Conservation (phyloP, 1,140 invertebrate species). For the Lysiphlebus fabarum region DNA sequence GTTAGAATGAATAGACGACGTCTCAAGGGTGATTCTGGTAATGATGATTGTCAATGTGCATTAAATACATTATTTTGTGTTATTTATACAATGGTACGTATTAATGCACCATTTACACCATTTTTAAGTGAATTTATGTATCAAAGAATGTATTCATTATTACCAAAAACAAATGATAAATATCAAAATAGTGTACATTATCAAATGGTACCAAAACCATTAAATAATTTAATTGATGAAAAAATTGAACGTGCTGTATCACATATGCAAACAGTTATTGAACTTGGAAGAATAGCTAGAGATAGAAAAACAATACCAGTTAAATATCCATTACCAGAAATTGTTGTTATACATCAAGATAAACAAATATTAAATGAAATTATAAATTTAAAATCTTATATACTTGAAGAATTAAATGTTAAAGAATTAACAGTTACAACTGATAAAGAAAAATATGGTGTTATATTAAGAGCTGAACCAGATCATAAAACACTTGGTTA, state of each 20-base stretch:
- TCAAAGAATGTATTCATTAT: conserved; percentile 72
- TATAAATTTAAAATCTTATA: conserved; percentile 77
- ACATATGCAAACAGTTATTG: conserved; percentile 93
- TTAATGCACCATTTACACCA: conserved; percentile 97
- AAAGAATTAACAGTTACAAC: conserved; percentile 81
- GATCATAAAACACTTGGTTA: conserved; percentile 86
- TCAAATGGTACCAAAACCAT: conserved; percentile 78
- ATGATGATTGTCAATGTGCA: conserved; percentile 78
- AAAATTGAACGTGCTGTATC: conserved; percentile 87
- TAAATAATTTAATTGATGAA: conserved; percentile 72
- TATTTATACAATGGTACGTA: conserved; percentile 81
- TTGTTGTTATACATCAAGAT: conserved; percentile 92
- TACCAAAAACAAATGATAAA: conserved; percentile 42
- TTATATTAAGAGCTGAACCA: conserved; percentile 89
- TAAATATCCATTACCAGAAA: conserved; percentile 95
- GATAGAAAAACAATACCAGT: conserved; percentile 92
- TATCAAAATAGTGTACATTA: conserved; percentile 79
- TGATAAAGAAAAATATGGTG: conserved; percentile 92
- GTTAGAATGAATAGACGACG: conserved; percentile 94
- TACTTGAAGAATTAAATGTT: conserved; percentile 93
- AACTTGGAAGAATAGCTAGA: conserved; percentile 86
- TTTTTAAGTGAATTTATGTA: conserved; percentile 97
- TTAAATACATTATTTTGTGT: conserved; percentile 87
- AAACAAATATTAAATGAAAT: conserved; percentile 77
- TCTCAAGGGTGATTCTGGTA: conserved; percentile 81